Evolutionary conservation across 2,888 invertebrate species (phyloP).

Genomic region (Troides helena): DNA sequence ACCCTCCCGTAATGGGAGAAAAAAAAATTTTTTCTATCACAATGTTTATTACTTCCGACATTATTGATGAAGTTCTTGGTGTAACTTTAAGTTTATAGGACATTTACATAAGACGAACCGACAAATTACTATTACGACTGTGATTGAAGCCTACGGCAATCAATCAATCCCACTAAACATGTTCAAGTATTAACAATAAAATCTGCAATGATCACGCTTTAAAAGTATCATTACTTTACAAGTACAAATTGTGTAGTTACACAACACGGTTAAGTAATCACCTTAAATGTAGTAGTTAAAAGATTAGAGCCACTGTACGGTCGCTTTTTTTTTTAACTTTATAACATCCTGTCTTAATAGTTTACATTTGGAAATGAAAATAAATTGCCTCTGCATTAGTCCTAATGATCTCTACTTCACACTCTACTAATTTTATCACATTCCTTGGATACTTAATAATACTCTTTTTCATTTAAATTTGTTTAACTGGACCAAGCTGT

Average conservation of each 20-base stretch:
- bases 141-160: conserved; percentile 9
- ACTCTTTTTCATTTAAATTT: neutral
- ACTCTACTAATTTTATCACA: neutral
- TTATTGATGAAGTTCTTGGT: neutral
- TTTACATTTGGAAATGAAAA: conserved; percentile 16
- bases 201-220: conserved; percentile 20
- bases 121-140: conserved; percentile 9
- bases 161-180: conserved; percentile 15
- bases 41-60: neutral
- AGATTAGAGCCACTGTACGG: neutral
- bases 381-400: conserved; percentile 15
- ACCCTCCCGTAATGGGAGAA: no score
- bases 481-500: neutral
- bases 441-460: neutral
- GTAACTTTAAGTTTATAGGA: conserved; percentile 3
- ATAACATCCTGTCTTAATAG: neutral
- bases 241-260: conserved; percentile 11
- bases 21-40: no score
- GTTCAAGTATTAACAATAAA: conserved; percentile 23
- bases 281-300: conserved; percentile 6
- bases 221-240: neutral
- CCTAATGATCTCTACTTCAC: conserved; percentile 2
- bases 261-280: conserved; percentile 18
- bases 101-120: conserved; percentile 20
- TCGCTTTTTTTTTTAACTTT: neutral